Base-by-base conservation (phyloP, 2,113 vertebrate genomes). In the Dicerorhinus sumatrensis region DNA sequence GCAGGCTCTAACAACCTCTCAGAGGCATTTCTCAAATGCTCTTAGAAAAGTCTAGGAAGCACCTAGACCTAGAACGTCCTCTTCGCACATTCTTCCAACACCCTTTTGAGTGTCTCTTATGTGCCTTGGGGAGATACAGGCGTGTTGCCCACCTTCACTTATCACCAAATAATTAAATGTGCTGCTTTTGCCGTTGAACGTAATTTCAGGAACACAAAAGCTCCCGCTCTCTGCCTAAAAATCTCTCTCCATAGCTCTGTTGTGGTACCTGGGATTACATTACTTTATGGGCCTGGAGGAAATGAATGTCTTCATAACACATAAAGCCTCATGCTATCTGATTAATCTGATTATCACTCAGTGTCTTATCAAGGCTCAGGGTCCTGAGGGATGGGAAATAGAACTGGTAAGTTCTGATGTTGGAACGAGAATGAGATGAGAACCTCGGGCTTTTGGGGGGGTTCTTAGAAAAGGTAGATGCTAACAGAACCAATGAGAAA, bases 1-100 rank as follows among this genome's bases (percentile, higher is more conserved):
- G 97, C 42, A 97, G 98, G 97, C 89, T 98, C 80, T 67, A 92
- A 70, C 13, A 92, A 17, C 62, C 96, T 92, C 42, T 54, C 54
- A 97, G 76, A 98, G 86, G 94, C 48, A 79, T 36, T 88, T 98
- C 83, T 42, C 63, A 36, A 86, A 69, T n/a, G 79, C 4, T 48
- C 63, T 89, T 77, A 39, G 75, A 42, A 46, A 92, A 72, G 75
- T 62, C 21, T 77, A 69, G 84, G 58, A 75, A 63, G 54, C 21
- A 36, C 46, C 51, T 27, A 42, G 42, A 42, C 42, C 42, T 42
- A 5, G 42, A 42, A 42, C 88, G 46, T 13, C 42, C 10, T 82
- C 58, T 92, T 60, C 60, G 81, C 9, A 54, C 10, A 33, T 29
- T 89, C 69, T 89, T 86, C 75, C 48, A 85, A 48, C 36, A 89